Base-by-base conservation (phyloP, 1,140 invertebrate species). In the Bradysia coprophila region DNA sequence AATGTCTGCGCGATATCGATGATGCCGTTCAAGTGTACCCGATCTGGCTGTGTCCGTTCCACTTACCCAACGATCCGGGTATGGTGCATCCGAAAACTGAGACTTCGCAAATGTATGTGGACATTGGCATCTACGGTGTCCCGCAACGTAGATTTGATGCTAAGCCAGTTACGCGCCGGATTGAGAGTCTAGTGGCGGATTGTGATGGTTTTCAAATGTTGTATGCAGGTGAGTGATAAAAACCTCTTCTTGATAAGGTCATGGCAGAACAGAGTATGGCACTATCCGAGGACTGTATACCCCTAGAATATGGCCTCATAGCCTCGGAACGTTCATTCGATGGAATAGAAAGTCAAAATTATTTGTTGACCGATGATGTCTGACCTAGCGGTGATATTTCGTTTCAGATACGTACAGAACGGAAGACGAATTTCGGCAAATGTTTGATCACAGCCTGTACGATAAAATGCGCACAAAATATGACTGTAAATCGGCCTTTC, bases 21-120 rank as follows among this genome's bases (percentile, higher is more conserved):
- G 56, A 76, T 11, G 69, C 78, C 51, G 65, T 65, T 4, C 49
- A 82, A 76, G 71, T 88, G 20, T 89, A 86, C 56, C 85, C 85
- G 0, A 59, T 89, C 4, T 89, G 85, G 85, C 51, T 90, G 28
- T 89, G 85, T 58, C 83, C 85, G 0, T 84, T 86, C 53, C 74
- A 71, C 51, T 54, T 88, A 43, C 73, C 70, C 23, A 63, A 67
- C 24, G 10, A 39, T 22, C 79, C 79, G 2, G 85, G 85, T 10
- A 71, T 88, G 61, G 61, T 88, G 21, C 73, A 74, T 51, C 67
- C 76, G 3, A 51, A 53, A 13, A 11, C 19, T 6, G 52, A 47
- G 3, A 50, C 55, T 39, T 63, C 61, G 2, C 54, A 69, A 61
- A 71, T 89, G 69, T 89, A 78, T 56, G 74, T 89, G 0, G 76